Base-by-base conservation (phyloP, 2,888 invertebrate species). In the Tanytarsus gracilentus region DNA sequence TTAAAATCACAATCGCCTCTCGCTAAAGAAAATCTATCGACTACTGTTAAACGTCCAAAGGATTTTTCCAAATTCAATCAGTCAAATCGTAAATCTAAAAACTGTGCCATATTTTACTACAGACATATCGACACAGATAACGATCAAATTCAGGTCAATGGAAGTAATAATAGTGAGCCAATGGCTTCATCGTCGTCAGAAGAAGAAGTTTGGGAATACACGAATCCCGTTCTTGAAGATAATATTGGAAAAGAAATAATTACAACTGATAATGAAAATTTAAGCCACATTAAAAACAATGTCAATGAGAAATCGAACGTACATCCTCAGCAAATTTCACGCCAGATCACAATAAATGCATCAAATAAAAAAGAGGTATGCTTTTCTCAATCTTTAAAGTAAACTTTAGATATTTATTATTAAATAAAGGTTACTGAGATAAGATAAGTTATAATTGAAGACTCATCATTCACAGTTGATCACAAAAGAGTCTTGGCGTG, bases 101-200 rank as follows among this genome's bases (percentile, higher is more conserved):
- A 90, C 71, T 81, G 84, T 70, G 91, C 84, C 65, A 88, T 84
- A 63, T 90, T 86, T 73, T 90, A 91, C 75, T 90, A 88, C 73
- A 86, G 81, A 71, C 91, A 91, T 72, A 81, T 83, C 72, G 91
- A 92, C 71, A 91, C 90, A 11, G 91, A 91, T 71, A 87, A 88
- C 9, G 90, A 90, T 70, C 78, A 80, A 61, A 63, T 69, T 64
- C 65, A 72, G 68, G 64, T 72, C 68, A 66, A 68, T 66, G 71
- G 76, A 63, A 72, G 78, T 68, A 75, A 78, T 55, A 72, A 75
- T 49, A 75, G 76, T 60, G 75, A 76, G 68, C 74, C 75, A 62
- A 71, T 74, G 65, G 77, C 76, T 64, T 80, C 82, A 56, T 81
- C 82, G 49, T n/a, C n/a, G n/a, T n/a, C n/a, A n/a, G 83, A 82